Conservation (phyloP, 2,888 invertebrate species). For the Microctonus brassicae region DNA sequence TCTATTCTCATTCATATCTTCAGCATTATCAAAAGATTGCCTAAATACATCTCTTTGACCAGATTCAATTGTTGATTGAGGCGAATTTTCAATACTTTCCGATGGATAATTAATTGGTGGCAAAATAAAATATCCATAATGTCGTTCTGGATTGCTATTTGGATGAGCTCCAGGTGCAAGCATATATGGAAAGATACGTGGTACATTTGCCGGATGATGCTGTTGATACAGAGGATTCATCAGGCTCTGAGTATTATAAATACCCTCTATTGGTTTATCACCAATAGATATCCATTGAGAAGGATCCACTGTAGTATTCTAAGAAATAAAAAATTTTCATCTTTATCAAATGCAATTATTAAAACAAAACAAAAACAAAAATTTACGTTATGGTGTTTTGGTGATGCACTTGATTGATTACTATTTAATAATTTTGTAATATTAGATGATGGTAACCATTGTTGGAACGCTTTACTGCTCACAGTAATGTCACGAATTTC, state of each 20-base stretch:
- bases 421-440: not conserved
- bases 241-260: constrained; percentile 20
- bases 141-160: not conserved
- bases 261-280: not conserved
- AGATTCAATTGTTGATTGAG: not conserved
- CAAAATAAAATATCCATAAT: constrained; percentile 6
- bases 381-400: not conserved
- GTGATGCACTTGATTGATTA: not conserved
- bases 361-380: too few species aligned
- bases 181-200: constrained; percentile 1
- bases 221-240: constrained; percentile 30
- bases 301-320: not conserved
- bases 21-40: not conserved
- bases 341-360: too few species aligned
- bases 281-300: not conserved
- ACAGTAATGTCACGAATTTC: constrained; percentile 48
- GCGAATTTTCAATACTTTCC: not conserved
- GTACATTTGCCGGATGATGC: not conserved
- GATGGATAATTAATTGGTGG: not conserved
- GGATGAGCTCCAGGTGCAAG: not conserved
- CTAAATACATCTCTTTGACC: not conserved
- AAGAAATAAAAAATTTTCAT: not conserved
- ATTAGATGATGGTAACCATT: constrained; percentile 46
- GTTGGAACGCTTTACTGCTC: constrained; percentile 47
- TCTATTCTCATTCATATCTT: not conserved